phyloP scores from a whole-genome alignment of 2,113 vertebrate genomes.

The Chauna torquata region DNA sequence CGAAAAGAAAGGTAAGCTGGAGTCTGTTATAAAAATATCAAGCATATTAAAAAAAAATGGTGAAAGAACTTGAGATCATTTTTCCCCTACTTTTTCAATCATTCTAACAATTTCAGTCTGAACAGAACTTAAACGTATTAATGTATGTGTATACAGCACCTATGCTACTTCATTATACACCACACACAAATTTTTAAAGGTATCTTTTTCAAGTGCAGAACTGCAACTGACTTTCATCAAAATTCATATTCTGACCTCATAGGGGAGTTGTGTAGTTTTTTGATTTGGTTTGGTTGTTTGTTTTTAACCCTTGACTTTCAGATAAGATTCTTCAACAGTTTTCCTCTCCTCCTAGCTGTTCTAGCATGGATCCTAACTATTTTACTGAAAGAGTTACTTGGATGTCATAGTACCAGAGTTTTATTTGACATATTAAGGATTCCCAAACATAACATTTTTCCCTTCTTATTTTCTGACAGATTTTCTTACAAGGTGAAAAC shows the following conservation, averaged over 20 bases:
- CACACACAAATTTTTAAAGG: background rate
- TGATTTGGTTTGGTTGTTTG: background rate
- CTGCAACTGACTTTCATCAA: background rate
- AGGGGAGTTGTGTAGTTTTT: background rate
- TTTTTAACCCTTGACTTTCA: background rate
- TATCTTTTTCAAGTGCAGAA: background rate
- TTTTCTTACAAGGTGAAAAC: background rate
- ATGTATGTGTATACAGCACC: background rate
- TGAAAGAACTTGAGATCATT: background rate
- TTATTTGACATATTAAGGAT: background rate
- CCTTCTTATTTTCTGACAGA: background rate
- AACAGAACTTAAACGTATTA: background rate
- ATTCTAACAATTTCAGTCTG: background rate
- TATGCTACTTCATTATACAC: background rate
- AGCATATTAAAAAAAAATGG: background rate
- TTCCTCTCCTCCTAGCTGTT: background rate
- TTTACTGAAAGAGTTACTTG: background rate
- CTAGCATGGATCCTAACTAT: background rate
- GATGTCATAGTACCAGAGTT: background rate
- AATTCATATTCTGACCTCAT: background rate
- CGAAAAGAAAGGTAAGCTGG: background rate
- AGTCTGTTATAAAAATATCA: constrained; percentile 53
- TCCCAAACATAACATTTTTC: background rate
- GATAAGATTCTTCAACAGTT: background rate
- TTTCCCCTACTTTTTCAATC: background rate